phyloP scores from a whole-genome alignment of 2,888 invertebrate genomes.

The Prosopocoilus inquinatus region DNA sequence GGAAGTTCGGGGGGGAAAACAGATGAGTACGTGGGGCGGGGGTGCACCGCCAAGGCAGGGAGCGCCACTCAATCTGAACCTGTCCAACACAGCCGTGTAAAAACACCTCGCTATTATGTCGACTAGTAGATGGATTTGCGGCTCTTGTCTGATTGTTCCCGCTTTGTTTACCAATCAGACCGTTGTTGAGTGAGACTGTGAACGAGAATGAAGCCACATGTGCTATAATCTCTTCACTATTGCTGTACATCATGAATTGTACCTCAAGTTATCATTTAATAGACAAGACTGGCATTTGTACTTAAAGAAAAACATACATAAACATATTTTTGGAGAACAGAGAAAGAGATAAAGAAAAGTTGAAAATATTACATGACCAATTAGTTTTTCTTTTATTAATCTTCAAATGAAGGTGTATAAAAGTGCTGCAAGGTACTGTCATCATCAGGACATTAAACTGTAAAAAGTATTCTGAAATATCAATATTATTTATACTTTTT shows the following conservation, averaged over 20 bases:
- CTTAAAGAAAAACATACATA: too few species aligned
- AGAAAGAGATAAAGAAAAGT: too few species aligned
- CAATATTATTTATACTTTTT: too few species aligned
- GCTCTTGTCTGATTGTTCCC: constrained; percentile 44
- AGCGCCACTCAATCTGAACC: constrained; percentile 46
- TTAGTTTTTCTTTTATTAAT: too few species aligned
- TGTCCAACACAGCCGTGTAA: constrained; percentile 46
- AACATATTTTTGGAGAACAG: too few species aligned
- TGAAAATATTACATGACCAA: too few species aligned
- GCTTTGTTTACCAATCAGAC: constrained; percentile 48
- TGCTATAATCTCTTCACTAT: constrained; percentile 21
- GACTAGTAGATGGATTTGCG: constrained; percentile 46
- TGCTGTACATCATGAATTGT: background rate
- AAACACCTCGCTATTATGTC: constrained; percentile 48
- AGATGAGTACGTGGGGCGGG: constrained; percentile 17
- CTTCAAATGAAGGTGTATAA: too few species aligned
- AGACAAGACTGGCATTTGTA: too few species aligned
- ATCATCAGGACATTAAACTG: too few species aligned
- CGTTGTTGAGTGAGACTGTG: constrained; percentile 24
- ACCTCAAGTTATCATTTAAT: too few species aligned
- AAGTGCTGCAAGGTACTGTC: too few species aligned
- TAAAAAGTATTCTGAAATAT: too few species aligned
- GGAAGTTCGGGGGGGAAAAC: constrained; percentile 12
- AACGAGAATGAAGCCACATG: constrained; percentile 20
- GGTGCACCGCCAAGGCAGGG: constrained; percentile 21